Base-by-base conservation (phyloP, 2,113 vertebrate species). In the Hymenochirus boettgeri region DNA sequence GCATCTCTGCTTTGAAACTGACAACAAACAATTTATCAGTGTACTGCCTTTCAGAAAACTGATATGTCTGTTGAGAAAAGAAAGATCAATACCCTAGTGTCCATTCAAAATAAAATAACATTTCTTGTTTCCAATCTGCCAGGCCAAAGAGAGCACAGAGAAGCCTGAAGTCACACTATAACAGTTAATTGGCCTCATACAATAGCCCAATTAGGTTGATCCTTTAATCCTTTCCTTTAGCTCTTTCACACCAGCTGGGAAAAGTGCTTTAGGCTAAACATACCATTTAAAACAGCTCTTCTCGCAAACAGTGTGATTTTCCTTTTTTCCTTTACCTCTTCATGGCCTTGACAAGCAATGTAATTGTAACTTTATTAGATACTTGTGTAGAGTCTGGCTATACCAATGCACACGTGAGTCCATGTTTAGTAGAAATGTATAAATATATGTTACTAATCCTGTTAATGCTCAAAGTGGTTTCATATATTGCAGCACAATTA, bases 151-250 rank as follows among this genome's bases (percentile, higher is more conserved):
- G 9, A 48, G 19, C 2, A 23, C 46, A 8, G 7, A 21, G 19
- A 48, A 48, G 18, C 46, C 46, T 22, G 4, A 19, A 48, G 46
- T 11, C 18, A 48, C 46, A 37, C 25, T 15, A 8, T 13, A 64
- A 64, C 52, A 47, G 51, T 56, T 64, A 64, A 64, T 64, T 64
- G 62, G 62, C 52, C 37, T 22, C 51, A 47, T 37, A 64, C 62
- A 64, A 64, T 47, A 46, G 62, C 37, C 52, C 51, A 64, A 64
- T 64, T 64, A 64, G 19, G 52, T 39, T 64, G 62, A 64, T 64
- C 62, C 52, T 46, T 64, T 64, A 64, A 64, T 64, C 62, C 62
- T 64, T 42, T 55, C n/a, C 52, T 56, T 46, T 56, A 56, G 51
- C 39, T 46, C 37, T 64, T 47, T 64, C 37, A 64, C 52, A 64